Evolutionary conservation across 2,888 invertebrate genomes (phyloP).

Genomic region (Lomographa bimaculata): DNA sequence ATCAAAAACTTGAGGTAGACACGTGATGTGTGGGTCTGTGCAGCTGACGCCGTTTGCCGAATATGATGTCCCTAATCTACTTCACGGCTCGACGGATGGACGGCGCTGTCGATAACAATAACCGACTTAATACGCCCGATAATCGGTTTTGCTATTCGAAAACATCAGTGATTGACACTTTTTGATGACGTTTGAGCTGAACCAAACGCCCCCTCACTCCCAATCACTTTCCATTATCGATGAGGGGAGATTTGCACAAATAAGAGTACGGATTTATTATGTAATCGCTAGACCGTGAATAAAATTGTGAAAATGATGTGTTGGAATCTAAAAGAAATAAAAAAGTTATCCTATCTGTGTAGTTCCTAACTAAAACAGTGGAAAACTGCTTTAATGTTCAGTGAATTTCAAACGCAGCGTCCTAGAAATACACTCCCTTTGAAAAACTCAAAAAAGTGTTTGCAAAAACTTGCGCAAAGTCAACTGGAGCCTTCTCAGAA

Average conservation of each 20-base stretch:
- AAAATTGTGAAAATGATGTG: no score
- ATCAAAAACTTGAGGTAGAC: conserved; percentile 55
- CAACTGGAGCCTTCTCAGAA: conserved; percentile 33
- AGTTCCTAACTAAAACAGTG: no score
- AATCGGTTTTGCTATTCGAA: conserved; percentile 82
- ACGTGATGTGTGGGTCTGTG: conserved; percentile 72
- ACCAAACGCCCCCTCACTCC: conserved; percentile 53
- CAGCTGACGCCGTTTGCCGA: conserved; percentile 80
- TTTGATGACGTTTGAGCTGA: conserved; percentile 69
- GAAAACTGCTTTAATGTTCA: not conserved
- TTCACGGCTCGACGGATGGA: conserved; percentile 72
- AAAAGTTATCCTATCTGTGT: no score
- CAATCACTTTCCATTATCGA: conserved; percentile 51
- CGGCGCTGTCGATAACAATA: conserved; percentile 79
- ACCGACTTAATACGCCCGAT: conserved; percentile 81
- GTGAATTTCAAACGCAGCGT: not conserved
- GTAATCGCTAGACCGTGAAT: no score
- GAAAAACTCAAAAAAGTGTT: conserved; percentile 3
- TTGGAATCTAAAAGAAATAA: conserved; percentile 32
- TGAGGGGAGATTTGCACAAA: conserved; percentile 35
- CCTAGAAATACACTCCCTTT: not conserved
- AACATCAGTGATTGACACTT: conserved; percentile 81
- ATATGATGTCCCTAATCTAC: conserved; percentile 82
- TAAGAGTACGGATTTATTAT: no score
- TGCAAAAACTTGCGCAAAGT: conserved; percentile 26